These are phyloP conservation scores for Acronicta leporina DNA, from an alignment of 2,888 invertebrate species.

Conservation along the genomic window DNA sequence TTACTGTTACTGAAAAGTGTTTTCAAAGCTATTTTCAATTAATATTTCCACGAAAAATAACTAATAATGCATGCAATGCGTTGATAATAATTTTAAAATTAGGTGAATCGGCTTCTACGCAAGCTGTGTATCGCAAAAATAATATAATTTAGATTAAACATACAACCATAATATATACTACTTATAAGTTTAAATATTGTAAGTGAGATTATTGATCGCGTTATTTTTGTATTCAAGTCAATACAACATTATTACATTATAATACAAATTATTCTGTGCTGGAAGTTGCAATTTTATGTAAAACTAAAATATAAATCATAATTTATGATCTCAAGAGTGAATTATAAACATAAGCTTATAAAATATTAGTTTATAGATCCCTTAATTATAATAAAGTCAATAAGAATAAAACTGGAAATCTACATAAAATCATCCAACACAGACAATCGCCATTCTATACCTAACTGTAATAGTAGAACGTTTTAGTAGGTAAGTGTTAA, in stretches of 20 bases:
- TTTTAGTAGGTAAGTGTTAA: conserved; percentile 81
- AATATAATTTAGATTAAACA: conserved; percentile 47
- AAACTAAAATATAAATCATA: conserved; percentile 61
- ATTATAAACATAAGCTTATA: conserved; percentile 61
- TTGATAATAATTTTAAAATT: conserved; percentile 2
- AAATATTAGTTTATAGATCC: conserved; percentile 54
- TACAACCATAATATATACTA: conserved; percentile 56
- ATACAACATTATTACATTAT: conserved; percentile 39
- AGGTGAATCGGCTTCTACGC: conserved; percentile 17
- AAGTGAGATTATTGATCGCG: conserved; percentile 82
- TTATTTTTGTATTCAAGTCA: conserved; percentile 81
- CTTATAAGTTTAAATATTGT: conserved; percentile 72
- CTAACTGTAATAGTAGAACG: conserved; percentile 79
- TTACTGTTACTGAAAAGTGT: neutral
- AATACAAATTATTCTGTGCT: conserved; percentile 46
- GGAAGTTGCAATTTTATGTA: conserved; percentile 48
- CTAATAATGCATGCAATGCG: neutral
- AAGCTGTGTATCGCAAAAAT: conserved; percentile 25
- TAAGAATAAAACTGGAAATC: conserved; percentile 67
- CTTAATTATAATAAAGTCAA: conserved; percentile 55
- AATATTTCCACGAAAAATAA: conserved; percentile 2
- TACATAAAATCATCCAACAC: conserved; percentile 65
- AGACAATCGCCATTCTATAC: conserved; percentile 81
- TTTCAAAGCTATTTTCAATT: too few relatives aligned
- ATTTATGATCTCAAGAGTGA: conserved; percentile 72